Conservation (phyloP, 2,113 vertebrate genomes). For the Gymnogyps californianus region DNA sequence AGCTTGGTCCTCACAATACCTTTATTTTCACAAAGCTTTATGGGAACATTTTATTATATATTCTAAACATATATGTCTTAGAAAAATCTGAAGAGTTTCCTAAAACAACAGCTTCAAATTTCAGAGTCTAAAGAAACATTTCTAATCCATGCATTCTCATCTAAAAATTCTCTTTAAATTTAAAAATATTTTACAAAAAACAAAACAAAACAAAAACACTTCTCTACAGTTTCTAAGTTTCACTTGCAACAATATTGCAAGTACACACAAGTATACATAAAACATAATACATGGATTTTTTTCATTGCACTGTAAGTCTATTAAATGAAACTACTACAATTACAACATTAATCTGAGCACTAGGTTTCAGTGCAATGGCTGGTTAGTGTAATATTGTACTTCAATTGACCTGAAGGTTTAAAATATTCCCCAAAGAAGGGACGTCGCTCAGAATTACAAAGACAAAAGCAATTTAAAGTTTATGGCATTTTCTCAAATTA, state of each 20-base stretch:
- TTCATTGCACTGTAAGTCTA: neutral
- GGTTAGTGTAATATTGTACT: neutral
- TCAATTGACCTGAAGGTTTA: neutral
- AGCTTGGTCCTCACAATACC: neutral
- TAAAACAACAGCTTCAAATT: neutral
- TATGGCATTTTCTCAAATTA: neutral
- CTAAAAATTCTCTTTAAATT: neutral
- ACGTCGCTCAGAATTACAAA: neutral
- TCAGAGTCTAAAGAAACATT: neutral
- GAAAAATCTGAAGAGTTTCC: neutral
- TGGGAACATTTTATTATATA: neutral
- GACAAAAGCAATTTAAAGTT: neutral
- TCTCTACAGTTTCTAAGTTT: neutral
- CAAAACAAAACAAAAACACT: too few species aligned
- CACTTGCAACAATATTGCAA: neutral
- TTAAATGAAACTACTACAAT: neutral
- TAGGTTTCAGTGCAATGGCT: neutral
- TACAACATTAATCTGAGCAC: neutral
- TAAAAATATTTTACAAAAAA: neutral
- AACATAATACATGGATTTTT: rapidly evolving
- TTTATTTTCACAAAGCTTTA: neutral
- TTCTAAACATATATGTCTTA: neutral
- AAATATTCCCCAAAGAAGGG: neutral
- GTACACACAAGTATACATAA: neutral
- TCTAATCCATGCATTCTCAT: neutral